Evolutionary conservation across 2,797 vertebrate genomes (phyloP), one percentile per base, ranked within the genome.

Genomic region (Graptemys geographica): DNA sequence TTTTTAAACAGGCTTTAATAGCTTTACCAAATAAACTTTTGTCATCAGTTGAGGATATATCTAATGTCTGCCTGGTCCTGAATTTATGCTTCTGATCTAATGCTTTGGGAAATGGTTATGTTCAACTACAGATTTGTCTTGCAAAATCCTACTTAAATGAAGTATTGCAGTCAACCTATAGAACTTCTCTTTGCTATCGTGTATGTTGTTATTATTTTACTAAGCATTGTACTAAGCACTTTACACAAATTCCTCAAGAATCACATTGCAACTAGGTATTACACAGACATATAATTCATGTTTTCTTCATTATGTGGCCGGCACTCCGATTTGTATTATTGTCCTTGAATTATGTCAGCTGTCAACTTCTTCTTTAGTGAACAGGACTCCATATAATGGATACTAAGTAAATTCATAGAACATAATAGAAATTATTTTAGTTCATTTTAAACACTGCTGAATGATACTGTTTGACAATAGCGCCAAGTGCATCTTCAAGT

Each of bases 21-120:
- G 83, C 79, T 96, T 95, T 96, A 57, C 94, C 93, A 97, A 95
- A 96, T 90, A 95, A 97, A 93, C 82, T 96, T 95, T 92, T 72
- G 81, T 93, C 88, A 94, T 84, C 82, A 94, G 79, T 83, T 83
- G 92, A 94, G 87, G 78, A 81, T 21, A 94, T 86, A 95, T 90
- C 88, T 94, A 88, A 1, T 92, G 59, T 72, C 91, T 79, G 79
- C 85, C 6, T 96, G 76, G 19, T 85, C 69, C 28, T 86, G 83
- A 53, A 91, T 92, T 97, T 53, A 41, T 11, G 11, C 11, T 96
- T 62, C 8, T 3, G 6, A 80, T 47, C 25, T 85, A 93, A 85
- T 37, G 33, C 15, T 76, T 65, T 84, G 52, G 78, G 89, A 96
- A 79, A 41, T 2, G 3, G 19, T 89, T 90, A 79, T 21, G 52